Evolutionary conservation across 92 coral and sea anemone genomes (phyloP).

Genomic region (Chrysogorgia sp.): DNA sequence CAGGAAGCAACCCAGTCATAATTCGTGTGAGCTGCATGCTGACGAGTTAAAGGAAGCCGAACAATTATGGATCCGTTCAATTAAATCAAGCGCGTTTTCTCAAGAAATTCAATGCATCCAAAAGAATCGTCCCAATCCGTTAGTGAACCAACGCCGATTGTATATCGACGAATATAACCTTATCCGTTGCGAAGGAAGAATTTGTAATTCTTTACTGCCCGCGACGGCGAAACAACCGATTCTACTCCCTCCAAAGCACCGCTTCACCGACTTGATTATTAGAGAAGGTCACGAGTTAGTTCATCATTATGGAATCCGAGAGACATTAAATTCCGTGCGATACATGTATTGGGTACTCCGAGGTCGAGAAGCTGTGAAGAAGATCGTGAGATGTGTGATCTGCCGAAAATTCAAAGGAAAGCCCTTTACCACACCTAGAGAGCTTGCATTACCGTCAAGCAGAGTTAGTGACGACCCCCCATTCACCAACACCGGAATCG

Average conservation of each 20-base stretch:
- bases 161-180: neutral
- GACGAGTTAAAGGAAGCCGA: conserved; percentile 26
- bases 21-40: neutral
- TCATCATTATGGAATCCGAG: conserved; percentile 17
- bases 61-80: neutral
- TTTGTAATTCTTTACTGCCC: neutral
- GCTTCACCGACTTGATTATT: too few relatives aligned
- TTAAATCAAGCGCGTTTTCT: neutral
- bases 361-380: too few relatives aligned
- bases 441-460: too few relatives aligned
- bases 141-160: conserved; percentile 1
- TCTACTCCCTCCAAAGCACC: too few relatives aligned
- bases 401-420: too few relatives aligned
- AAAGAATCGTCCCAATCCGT: too few relatives aligned
- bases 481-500: conserved; percentile 54
- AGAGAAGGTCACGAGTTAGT: conserved; percentile 20
- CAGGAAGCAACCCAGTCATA: neutral
- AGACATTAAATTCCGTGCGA: conserved; percentile 1
- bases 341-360: conserved; percentile 4
- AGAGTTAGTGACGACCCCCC: too few relatives aligned
- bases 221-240: neutral
- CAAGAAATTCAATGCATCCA: too few relatives aligned
- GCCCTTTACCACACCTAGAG: too few relatives aligned
- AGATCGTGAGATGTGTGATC: conserved; percentile 13
- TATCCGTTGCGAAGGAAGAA: conserved; percentile 25